These are phyloP conservation scores for Hystrix brachyura DNA, from an alignment of 2,113 vertebrate genomes.

Conservation along the genomic window DNA sequence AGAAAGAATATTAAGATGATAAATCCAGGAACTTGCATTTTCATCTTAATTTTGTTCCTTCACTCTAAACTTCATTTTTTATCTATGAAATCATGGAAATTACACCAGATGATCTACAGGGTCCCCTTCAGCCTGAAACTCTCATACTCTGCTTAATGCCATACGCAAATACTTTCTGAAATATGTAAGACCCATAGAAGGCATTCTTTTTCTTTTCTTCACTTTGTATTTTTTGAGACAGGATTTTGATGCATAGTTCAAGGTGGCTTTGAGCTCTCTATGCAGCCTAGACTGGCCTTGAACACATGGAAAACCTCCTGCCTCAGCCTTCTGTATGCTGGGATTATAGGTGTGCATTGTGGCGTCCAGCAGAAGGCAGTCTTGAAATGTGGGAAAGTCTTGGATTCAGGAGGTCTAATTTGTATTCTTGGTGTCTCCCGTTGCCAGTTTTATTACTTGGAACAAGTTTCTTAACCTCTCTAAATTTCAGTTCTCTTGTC, in stretches of 20 bases:
- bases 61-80: neutral
- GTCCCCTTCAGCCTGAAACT: neutral
- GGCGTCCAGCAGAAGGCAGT: neutral
- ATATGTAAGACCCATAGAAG: neutral
- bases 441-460: neutral
- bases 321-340: neutral
- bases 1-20: neutral
- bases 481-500: conserved; percentile 37
- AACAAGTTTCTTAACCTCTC: neutral
- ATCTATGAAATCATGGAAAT: neutral
- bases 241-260: neutral
- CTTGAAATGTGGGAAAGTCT: neutral
- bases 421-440: neutral
- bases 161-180: neutral
- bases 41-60: neutral
- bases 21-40: neutral
- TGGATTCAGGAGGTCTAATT: neutral
- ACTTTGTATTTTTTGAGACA: neutral
- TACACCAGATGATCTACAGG: neutral
- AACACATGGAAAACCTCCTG: neutral
- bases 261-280: neutral
- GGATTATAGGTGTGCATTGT: neutral
- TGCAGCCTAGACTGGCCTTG: neutral
- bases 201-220: neutral
- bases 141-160: neutral